phyloP scores from a whole-genome alignment of 2,113 vertebrate genomes.

The Aegypius monachus region DNA sequence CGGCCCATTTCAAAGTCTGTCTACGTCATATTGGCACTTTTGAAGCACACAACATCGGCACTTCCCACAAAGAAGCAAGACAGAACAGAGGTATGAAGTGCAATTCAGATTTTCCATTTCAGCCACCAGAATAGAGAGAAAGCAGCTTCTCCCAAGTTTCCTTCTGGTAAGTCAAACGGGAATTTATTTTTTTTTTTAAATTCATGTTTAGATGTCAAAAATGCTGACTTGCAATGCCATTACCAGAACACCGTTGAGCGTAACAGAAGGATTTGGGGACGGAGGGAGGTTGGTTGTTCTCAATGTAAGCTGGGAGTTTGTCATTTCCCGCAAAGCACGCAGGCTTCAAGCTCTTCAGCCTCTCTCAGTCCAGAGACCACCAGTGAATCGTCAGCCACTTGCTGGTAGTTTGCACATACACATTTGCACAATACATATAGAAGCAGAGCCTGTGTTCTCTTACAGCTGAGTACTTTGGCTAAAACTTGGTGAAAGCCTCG shows the following conservation, averaged over 20 bases:
- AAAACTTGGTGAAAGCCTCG: not conserved
- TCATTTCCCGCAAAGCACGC: not conserved
- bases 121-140: not conserved
- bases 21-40: accelerated
- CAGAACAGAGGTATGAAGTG: not conserved
- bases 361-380: not conserved
- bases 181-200: not conserved
- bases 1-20: not conserved
- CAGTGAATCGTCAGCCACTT: not conserved
- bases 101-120: not conserved
- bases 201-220: not conserved
- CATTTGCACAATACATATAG: too few species aligned
- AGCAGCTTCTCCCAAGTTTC: not conserved
- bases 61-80: not conserved
- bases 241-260: accelerated
- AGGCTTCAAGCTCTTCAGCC: not conserved
- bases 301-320: not conserved
- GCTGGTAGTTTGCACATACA: not conserved
- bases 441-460: not conserved
- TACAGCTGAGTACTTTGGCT: not conserved
- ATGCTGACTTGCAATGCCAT: not conserved
- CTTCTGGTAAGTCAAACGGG: not conserved
- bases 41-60: accelerated
- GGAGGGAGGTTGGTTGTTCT: not conserved
- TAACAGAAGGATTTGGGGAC: not conserved